Conservation (phyloP, 2,797 vertebrate species). For the Acanthurus lineatus region DNA sequence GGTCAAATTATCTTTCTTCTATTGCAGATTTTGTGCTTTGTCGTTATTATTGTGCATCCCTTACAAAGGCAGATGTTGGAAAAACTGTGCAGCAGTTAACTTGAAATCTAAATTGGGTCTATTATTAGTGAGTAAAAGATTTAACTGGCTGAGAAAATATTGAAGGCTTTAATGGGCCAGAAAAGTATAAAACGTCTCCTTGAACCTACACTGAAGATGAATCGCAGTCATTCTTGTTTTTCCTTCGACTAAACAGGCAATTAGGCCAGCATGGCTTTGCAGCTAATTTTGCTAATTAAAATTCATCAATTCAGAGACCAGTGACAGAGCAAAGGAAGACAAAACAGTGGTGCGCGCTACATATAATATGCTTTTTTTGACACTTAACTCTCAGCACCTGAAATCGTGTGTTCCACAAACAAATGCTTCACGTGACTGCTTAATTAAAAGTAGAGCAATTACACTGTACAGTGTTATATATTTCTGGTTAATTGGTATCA, state of each 20-base stretch:
- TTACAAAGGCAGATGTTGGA: conserved; percentile 6
- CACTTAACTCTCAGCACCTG: conserved; percentile 39
- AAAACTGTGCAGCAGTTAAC: conserved; percentile 27
- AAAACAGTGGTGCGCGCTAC: conserved; percentile 19
- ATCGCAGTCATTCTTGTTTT: conserved; percentile 52
- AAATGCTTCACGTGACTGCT: conserved; percentile 40
- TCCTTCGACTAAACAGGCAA: conserved; percentile 59
- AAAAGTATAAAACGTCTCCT: conserved; percentile 61
- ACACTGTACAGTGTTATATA: conserved; percentile 30
- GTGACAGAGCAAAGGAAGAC: conserved; percentile 28
- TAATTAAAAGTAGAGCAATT: conserved; percentile 58
- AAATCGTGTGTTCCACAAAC: conserved; percentile 22
- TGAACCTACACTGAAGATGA: conserved; percentile 52
- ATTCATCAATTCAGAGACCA: conserved; percentile 54
- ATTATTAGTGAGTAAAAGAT: conserved; percentile 49
- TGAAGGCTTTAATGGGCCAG: conserved; percentile 56
- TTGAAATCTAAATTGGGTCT: conserved; percentile 37
- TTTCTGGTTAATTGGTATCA: conserved; percentile 54
- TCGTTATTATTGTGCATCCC: too few relatives aligned
- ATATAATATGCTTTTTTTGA: conserved; percentile 13
- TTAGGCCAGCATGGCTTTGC: conserved; percentile 33
- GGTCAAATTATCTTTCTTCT: too few relatives aligned
- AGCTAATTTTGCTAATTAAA: conserved; percentile 61
- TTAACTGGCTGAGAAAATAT: conserved; percentile 33
- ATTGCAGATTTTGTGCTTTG: too few relatives aligned